Conservation (phyloP, 2,888 invertebrate genomes). For the Tinea trinotella region DNA sequence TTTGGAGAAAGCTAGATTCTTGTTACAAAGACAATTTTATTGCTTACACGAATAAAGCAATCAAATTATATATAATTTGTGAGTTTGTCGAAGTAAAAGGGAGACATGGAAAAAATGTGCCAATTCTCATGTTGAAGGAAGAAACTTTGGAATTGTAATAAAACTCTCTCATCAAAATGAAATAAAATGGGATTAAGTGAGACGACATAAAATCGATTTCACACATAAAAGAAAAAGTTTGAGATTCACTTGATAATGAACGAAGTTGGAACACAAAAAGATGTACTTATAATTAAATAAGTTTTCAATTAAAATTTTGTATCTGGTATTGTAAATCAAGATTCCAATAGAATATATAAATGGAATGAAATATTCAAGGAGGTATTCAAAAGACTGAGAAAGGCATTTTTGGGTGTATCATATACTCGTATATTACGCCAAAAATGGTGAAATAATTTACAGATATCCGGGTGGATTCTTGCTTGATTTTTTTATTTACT, state of each 20-base stretch:
- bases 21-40: background rate
- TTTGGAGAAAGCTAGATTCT: constrained; percentile 32
- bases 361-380: background rate
- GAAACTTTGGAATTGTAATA: background rate
- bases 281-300: no score
- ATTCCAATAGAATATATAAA: background rate
- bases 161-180: background rate
- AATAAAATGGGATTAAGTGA: constrained; percentile 8
- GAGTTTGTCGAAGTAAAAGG: background rate
- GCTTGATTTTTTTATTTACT: background rate
- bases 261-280: no score
- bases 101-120: constrained; percentile 4
- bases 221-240: constrained; percentile 1
- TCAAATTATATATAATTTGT: constrained; percentile 6
- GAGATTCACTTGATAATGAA: background rate
- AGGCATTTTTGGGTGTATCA: background rate
- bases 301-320: no score
- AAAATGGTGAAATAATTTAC: background rate
- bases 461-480: background rate
- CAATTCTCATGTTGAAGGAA: constrained; percentile 1
- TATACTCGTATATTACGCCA: background rate
- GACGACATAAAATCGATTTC: constrained; percentile 13
- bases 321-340: background rate
- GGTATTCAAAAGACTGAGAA: background rate
- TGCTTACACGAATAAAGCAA: background rate